Percentiles rank a stretch among this genome's conserved stretches.
Evolutionary conservation across 1,140 invertebrate species (phyloP).

Genomic region (Charaxes varanes): DNA sequence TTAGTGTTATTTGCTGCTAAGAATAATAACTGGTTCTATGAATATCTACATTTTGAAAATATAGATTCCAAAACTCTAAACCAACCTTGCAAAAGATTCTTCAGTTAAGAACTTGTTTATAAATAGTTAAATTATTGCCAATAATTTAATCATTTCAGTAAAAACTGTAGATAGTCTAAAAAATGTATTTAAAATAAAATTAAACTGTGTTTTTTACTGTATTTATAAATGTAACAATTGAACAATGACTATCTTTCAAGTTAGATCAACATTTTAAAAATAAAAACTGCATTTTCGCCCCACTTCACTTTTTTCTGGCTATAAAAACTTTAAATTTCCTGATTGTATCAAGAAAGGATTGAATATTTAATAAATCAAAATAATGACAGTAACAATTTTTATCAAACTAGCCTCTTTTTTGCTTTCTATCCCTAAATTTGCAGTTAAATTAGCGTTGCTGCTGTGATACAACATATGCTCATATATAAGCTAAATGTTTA

Average conservation of each 20-base stretch:
- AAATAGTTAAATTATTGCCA: not conserved
- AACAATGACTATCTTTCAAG: too few species aligned
- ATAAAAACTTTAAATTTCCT: not conserved
- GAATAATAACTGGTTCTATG: not conserved
- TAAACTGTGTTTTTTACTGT: not conserved
- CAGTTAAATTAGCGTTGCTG: too few species aligned
- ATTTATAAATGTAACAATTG: not conserved
- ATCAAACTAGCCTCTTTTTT: too few species aligned
- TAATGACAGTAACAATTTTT: too few species aligned
- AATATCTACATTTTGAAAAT: not conserved
- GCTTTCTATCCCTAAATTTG: too few species aligned
- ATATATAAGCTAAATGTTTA: too few species aligned
- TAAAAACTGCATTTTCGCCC: not conserved
- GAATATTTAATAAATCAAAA: too few species aligned
- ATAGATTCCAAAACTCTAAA: not conserved
- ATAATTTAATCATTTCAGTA: too few species aligned
- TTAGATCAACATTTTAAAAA: too few species aligned
- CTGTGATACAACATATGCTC: too few species aligned
- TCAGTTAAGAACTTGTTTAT: not conserved
- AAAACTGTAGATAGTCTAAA: not conserved
- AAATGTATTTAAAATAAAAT: not conserved
- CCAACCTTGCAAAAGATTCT: conserved; percentile 1
- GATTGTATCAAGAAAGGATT: not conserved
- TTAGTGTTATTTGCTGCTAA: conserved; percentile 19
- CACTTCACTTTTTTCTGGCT: conserved; percentile 1